Conservation (phyloP, 1,140 invertebrate genomes). For the Drosophila sproati region DNA sequence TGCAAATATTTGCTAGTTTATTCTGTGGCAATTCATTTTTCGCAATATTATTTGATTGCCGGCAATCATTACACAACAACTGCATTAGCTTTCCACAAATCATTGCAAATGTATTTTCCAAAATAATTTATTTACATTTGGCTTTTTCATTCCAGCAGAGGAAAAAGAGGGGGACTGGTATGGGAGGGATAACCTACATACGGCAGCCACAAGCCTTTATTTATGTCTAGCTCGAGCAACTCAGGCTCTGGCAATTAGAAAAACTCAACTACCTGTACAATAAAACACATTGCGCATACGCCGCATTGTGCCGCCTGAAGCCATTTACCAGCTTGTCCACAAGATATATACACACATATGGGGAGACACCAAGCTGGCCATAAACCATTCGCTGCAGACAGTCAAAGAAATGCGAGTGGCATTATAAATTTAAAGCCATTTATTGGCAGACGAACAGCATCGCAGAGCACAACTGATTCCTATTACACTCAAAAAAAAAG, state of each 20-base stretch:
- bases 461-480: too few relatives aligned
- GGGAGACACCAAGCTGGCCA: background rate
- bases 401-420: conserved; percentile 19
- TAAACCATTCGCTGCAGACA: conserved; percentile 30
- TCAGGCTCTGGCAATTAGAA: conserved; percentile 57
- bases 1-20: conserved; percentile 79
- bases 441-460: conserved; percentile 31
- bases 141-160: conserved; percentile 17
- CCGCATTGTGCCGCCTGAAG: conserved; percentile 35
- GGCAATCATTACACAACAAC: conserved; percentile 28
- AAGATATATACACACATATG: conserved; percentile 8
- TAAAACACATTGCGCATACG: conserved; percentile 59
- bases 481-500: too few relatives aligned
- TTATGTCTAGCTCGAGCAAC: conserved; percentile 44
- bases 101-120: conserved; percentile 48
- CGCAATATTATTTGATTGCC: conserved; percentile 50
- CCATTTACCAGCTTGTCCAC: background rate
- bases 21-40: conserved; percentile 66
- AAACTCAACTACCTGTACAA: conserved; percentile 31
- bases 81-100: conserved; percentile 40
- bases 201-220: conserved; percentile 62
- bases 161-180: background rate
- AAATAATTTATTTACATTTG: conserved; percentile 67
- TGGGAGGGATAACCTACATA: background rate
- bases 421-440: conserved; percentile 44